These are phyloP conservation scores for Monochamus alternatus DNA, from an alignment of 2,888 invertebrate genomes.

Conservation along the genomic window DNA sequence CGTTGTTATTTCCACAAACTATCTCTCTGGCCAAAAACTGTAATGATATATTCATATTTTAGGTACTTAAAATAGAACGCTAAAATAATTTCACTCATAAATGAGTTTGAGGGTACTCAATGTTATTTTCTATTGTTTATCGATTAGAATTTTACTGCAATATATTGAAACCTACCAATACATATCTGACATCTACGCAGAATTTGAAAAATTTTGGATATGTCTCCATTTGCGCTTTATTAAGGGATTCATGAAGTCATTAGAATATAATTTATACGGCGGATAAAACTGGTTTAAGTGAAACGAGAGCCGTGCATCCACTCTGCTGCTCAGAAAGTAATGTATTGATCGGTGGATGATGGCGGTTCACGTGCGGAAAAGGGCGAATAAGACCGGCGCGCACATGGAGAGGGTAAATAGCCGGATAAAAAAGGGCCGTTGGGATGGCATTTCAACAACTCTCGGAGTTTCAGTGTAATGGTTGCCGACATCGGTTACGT, in stretches of 20 bases:
- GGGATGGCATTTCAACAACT: conserved; percentile 60
- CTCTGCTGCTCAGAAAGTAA: conserved; percentile 39
- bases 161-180: too few species aligned
- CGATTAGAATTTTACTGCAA: too few species aligned
- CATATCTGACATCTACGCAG: too few species aligned
- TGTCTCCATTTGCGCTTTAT: too few species aligned
- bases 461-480: conserved; percentile 58
- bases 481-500: conserved; percentile 57
- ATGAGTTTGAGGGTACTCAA: too few species aligned
- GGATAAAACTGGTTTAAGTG: conserved; percentile 12
- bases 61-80: too few species aligned
- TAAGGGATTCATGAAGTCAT: not conserved
- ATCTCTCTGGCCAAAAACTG: too few species aligned
- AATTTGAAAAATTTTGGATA: too few species aligned
- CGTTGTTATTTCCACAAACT: too few species aligned
- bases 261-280: not conserved
- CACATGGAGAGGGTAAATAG: conserved; percentile 43
- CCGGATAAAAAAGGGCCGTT: conserved; percentile 45
- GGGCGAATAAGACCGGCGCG: conserved; percentile 40
- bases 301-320: conserved; percentile 32
- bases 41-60: too few species aligned
- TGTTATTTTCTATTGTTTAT: too few species aligned
- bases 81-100: too few species aligned
- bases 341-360: conserved; percentile 42
- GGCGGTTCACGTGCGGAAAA: conserved; percentile 35